Base-by-base conservation (phyloP, 2,888 invertebrate species). In the Drosophila parthenogenetica region DNA sequence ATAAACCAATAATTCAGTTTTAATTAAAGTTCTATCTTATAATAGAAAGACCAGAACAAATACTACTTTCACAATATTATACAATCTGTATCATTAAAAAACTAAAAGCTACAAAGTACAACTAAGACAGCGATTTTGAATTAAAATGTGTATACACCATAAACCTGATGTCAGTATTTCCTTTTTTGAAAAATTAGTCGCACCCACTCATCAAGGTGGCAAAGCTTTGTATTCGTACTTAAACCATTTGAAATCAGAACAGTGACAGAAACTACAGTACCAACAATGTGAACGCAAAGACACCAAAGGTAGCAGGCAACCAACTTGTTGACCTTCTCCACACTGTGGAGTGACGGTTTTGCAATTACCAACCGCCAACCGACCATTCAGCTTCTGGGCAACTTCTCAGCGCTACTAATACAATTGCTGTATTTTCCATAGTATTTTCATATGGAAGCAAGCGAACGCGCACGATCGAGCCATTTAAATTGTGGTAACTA, bases 241-340 rank as follows among this genome's bases (percentile, higher is more conserved):
- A 49, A 60, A 70, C 59, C 66, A 79, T 67, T 60, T 59, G 39
- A 77, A 79, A 74, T 69, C 81, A 79, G 78, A 79, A 80, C 71
- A 71, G 55, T 53, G 35, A 69, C 79, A 61, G 69, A 75, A 68
- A 8, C 29, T 29, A 69, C 39, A 54, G 67, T 60, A 53, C 29
- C 59, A 80, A 71, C 70, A 64, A 68, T 64, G 70, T 69, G 76
- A 84, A 77, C 77, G 73, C 72, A 73, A 62, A 54, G 50, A 59
- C 62, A 78, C 69, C 76, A 87, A 87, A 76, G 72, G 68, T 57
- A 80, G 58, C 63, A 59, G 58, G 37, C 42, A 64, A 61, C 58
- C 67, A 50, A 89, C 73, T 81, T 48, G 89, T 57, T 89, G 87
- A 89, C 84, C 84, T 85, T 85, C 89, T 78, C 87, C 60, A 69